Conservation (phyloP, 2,113 vertebrate genomes). For the Lasiurus cinereus region DNA sequence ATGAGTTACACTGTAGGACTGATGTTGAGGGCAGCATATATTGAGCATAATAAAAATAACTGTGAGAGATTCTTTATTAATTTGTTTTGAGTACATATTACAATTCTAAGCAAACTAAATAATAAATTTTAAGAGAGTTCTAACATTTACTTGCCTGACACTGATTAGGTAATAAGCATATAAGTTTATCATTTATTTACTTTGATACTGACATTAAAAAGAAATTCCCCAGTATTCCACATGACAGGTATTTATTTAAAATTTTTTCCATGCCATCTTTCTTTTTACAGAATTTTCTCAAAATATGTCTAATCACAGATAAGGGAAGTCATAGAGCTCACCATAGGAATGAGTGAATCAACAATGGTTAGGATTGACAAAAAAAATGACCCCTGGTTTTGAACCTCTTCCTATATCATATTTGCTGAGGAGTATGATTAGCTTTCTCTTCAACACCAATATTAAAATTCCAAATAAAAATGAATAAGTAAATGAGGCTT, state of each 20-base stretch:
- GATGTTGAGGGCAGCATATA: background rate
- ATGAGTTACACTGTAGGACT: background rate
- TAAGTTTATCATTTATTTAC: background rate
- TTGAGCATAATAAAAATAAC: background rate
- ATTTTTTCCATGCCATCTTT: background rate
- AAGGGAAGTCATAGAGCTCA: background rate
- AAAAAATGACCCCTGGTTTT: background rate
- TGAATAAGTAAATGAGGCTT: background rate
- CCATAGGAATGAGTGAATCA: background rate
- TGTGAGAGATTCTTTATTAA: background rate
- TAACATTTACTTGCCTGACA: background rate
- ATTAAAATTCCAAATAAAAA: conserved; percentile 42
- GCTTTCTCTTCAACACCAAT: background rate
- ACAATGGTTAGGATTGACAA: background rate
- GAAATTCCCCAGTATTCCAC: background rate
- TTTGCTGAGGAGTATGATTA: background rate
- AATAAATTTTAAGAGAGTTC: background rate
- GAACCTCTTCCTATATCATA: background rate
- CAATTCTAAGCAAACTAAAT: background rate
- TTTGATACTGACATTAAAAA: background rate
- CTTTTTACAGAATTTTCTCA: background rate
- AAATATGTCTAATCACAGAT: background rate
- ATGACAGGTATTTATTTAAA: conserved; percentile 2
- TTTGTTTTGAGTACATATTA: background rate
- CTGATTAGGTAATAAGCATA: background rate